Conservation (phyloP, 1,140 invertebrate species). For the Ceratosolen solmsi region DNA sequence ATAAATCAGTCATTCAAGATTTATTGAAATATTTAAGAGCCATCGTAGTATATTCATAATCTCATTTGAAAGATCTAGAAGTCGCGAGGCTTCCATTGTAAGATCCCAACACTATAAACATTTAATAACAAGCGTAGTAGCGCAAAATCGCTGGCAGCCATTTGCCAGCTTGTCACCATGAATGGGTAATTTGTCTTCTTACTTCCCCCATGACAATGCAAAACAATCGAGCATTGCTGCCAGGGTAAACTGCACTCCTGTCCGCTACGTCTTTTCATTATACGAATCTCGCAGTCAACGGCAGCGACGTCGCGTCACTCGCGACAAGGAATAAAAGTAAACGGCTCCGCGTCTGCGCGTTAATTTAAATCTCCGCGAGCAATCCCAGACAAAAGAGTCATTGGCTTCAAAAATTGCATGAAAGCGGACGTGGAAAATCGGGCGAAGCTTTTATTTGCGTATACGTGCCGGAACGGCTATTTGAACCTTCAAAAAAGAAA, state of each 20-base stretch:
- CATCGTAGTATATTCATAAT: not conserved
- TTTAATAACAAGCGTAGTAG: not conserved
- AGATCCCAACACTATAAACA: not conserved
- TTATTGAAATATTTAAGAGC: constrained; percentile 3
- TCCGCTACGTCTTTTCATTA: constrained; percentile 12
- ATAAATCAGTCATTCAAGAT: not conserved
- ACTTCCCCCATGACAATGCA: not conserved
- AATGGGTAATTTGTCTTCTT: not conserved
- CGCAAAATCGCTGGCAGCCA: not conserved
- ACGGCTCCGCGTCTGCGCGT: not conserved
- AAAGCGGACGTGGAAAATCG: not conserved
- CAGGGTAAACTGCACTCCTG: not conserved
- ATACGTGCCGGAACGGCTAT: not conserved
- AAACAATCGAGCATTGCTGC: not conserved
- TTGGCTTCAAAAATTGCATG: constrained; percentile 21
- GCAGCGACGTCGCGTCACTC: not conserved
- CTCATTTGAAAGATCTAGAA: not conserved
- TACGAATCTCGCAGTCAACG: too few species aligned
- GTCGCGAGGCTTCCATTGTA: not conserved
- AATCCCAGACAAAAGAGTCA: not conserved
- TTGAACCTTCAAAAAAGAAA: not conserved
- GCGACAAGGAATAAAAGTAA: too few species aligned
- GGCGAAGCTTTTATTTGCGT: not conserved
- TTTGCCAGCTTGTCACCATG: not conserved
- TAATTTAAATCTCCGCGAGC: constrained; percentile 10